Conservation (phyloP, 2,797 vertebrate genomes). For the Pseudochirops cupreus region DNA sequence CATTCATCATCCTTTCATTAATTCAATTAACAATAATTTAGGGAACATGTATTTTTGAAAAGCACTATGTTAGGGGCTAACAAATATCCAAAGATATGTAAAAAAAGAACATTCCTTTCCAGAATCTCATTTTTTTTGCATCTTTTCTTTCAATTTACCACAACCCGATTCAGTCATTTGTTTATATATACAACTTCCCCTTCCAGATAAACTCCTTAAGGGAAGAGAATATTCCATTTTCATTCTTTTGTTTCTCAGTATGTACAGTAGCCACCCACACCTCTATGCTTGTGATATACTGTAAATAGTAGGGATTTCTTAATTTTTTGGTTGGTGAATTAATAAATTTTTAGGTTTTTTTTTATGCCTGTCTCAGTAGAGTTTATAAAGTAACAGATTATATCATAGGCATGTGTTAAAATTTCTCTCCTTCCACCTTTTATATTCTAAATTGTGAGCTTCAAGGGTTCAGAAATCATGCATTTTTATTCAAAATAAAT, state of each 20-base stretch:
- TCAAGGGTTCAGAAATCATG: too few relatives aligned
- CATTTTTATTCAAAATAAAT: too few relatives aligned
- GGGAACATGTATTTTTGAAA: not conserved
- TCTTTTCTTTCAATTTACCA: not conserved
- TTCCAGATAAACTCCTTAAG: not conserved
- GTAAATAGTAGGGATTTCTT: too few relatives aligned
- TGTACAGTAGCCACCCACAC: too few relatives aligned
- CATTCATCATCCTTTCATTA: not conserved
- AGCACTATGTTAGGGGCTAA: not conserved
- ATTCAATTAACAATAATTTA: not conserved
- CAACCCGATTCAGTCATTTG: not conserved
- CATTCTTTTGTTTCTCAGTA: not conserved
- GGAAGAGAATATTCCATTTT: not conserved
- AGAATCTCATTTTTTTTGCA: not conserved
- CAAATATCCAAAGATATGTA: accelerated
- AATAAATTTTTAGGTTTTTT: too few relatives aligned
- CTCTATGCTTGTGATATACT: not conserved
- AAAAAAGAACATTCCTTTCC: not conserved
- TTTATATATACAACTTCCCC: not conserved
- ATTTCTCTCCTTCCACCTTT: too few relatives aligned
- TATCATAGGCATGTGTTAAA: too few relatives aligned
- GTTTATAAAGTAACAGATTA: too few relatives aligned
- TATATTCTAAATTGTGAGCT: too few relatives aligned
- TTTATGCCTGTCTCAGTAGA: too few relatives aligned
- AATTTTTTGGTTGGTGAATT: too few relatives aligned